Evolutionary conservation across 2,888 invertebrate genomes (phyloP).

Genomic region (Yponomeuta plumbellus): DNA sequence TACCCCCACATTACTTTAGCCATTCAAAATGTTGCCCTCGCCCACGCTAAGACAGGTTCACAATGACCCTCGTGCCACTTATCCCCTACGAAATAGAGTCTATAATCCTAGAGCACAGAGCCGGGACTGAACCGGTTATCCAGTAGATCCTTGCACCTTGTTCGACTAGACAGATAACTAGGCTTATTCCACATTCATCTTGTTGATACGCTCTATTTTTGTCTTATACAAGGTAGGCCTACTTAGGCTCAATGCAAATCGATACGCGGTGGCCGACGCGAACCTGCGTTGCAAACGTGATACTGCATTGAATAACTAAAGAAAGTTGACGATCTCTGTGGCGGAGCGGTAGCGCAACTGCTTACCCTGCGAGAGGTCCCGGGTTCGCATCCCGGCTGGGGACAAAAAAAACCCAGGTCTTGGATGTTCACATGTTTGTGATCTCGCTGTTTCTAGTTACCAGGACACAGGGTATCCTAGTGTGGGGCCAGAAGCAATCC

Average conservation of each 20-base stretch:
- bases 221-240: neutral
- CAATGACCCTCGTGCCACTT: neutral
- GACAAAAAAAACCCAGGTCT: no score
- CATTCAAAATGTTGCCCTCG: conserved; percentile 45
- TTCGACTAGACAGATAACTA: conserved; percentile 7
- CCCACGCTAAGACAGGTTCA: conserved; percentile 37
- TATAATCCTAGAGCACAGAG: neutral
- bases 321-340: no score
- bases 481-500: no score
- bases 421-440: no score
- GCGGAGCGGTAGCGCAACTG: no score
- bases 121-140: conserved; percentile 20
- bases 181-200: conserved; percentile 6
- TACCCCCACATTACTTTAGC: conserved; percentile 21
- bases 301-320: no score
- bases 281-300: neutral
- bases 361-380: no score
- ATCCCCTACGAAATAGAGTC: neutral
- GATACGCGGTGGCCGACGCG: neutral
- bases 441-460: no score
- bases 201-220: conserved; percentile 15
- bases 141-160: conserved; percentile 19
- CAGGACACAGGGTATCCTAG: no score
- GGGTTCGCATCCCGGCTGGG: no score
- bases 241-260: neutral